A percentile compares a stretch with the other conserved stretches of the same genome.
These are phyloP conservation scores for Amphiura filiformis DNA, from an alignment of 35 echinoderm and acorn worm genomes.

Conservation along the genomic window DNA sequence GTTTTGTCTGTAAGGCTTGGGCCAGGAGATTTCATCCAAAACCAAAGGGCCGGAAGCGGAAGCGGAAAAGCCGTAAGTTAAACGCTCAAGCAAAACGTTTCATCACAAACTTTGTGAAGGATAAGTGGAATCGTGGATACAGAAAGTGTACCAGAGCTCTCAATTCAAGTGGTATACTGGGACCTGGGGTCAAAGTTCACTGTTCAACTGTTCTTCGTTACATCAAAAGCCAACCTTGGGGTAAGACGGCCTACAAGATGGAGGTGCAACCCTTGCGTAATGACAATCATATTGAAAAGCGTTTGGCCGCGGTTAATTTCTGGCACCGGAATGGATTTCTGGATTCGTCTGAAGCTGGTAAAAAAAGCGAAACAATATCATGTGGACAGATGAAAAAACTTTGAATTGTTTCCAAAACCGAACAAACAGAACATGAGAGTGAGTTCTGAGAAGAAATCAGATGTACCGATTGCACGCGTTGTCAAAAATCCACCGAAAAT, in stretches of 20 bases:
- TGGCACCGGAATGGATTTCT: conserved; percentile 49
- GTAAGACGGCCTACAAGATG: conserved; percentile 40
- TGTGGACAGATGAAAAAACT: conserved; percentile 42
- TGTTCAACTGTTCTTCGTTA: no score
- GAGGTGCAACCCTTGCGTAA: conserved; percentile 38
- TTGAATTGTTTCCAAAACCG: conserved; percentile 46
- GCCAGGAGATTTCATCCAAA: no score
- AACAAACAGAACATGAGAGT: conserved; percentile 63
- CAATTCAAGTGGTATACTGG: conserved; percentile 58
- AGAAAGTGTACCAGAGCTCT: conserved; percentile 41
- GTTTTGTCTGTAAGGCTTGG: no score
- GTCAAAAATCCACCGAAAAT: conserved; percentile 41
- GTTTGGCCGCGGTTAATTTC: conserved; percentile 19
- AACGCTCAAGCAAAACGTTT: no score
- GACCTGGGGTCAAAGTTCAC: conserved; percentile 9
- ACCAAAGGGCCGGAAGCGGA: no score
- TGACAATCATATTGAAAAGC: conserved; percentile 40
- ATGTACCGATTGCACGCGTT: conserved; percentile 38
- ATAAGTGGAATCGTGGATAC: conserved; percentile 36
- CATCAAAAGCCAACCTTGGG: conserved; percentile 43
- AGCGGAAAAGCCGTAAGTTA: no score
- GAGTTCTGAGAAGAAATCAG: conserved; percentile 2
- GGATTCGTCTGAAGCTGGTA: conserved; percentile 21
- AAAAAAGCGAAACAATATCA: conserved; percentile 38
- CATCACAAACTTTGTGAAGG: conserved; percentile 42